These are phyloP conservation scores for Argopecten irradians DNA, from an alignment of 1,140 invertebrate genomes.

Conservation along the genomic window DNA sequence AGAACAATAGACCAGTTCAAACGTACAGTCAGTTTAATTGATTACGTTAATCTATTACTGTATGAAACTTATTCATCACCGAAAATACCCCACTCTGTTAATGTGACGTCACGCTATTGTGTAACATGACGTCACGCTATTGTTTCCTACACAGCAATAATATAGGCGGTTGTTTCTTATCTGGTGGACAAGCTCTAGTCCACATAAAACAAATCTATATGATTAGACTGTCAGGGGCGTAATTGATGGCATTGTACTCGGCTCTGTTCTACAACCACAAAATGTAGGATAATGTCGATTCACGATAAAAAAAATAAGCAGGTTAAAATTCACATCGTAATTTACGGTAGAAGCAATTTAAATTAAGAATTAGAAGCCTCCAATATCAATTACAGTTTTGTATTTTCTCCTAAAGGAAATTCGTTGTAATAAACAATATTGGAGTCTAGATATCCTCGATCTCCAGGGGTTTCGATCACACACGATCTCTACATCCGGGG, in stretches of 20 bases:
- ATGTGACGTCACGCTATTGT: slow-evolving; percentile 20
- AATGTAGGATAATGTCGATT: neutral
- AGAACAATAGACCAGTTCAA: neutral
- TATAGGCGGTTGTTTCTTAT: neutral
- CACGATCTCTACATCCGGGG: too few relatives aligned
- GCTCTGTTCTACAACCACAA: neutral
- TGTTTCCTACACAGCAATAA: neutral
- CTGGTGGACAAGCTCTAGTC: neutral
- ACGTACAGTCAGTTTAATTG: neutral
- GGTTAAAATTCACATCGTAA: neutral
- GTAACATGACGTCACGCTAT: neutral
- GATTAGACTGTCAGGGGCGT: neutral
- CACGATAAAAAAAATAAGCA: neutral
- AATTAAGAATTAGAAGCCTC: too few relatives aligned
- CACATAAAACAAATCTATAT: neutral
- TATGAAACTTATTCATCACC: neutral
- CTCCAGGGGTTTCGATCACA: too few relatives aligned
- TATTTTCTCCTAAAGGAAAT: too few relatives aligned
- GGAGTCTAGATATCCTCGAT: too few relatives aligned
- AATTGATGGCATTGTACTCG: neutral
- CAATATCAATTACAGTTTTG: too few relatives aligned
- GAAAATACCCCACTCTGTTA: neutral
- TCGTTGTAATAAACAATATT: too few relatives aligned
- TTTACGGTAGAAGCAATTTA: too few relatives aligned
- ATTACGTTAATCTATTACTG: neutral